Base-by-base conservation (phyloP, 2,888 invertebrate genomes). In the Anthoptus insignis region DNA sequence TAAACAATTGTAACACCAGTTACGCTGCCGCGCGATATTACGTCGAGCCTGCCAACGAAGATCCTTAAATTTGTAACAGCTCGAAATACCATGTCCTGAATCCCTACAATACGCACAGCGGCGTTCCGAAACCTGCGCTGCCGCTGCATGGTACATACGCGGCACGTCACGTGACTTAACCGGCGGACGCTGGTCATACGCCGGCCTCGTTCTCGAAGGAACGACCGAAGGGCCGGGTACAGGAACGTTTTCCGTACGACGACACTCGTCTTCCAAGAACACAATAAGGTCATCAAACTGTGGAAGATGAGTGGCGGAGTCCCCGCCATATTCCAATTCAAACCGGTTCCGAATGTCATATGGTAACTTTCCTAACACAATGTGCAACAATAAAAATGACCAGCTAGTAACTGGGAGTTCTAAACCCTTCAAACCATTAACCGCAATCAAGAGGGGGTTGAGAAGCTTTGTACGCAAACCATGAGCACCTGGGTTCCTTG, bases 261-360 rank as follows among this genome's bases (percentile, higher is more conserved):
- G 54, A 22, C 54, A 37, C 34, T 54, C 54, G 13, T 54, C 54
- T 21, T 54, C 54, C 14, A 54, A 37, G 14, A 54, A 54, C 22
- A 24, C 8, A 13, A 53, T 32, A 19, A 53, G 19, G 19, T 53
- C 19, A 32, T 53, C 53, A 53, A 53, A 53, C 13, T 32, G 21
- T 13, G 53, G 53, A 2, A 53, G 53, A n/a, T 53, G 53, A 34
- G 53, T 53, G 13, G 53, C 53, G n/a, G 54, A 54, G 54, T 54
- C 54, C 21, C 54, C 54, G 14, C 54, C 24, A 14, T 54, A 37
- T 13, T 54, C 34, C 14, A 34, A 21, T 22, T 54, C 60, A 37
- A 60, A 60, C 32, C 53, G 50, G 21, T 60, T 53, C 71, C 78
- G 76, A 80, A 84, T n/a, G 5, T 60, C 53, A 22, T 53, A 32